Evolutionary conservation across 2,113 vertebrate species (phyloP), one percentile per base, ranked within the genome.

Genomic region (Psettodes erumei): DNA sequence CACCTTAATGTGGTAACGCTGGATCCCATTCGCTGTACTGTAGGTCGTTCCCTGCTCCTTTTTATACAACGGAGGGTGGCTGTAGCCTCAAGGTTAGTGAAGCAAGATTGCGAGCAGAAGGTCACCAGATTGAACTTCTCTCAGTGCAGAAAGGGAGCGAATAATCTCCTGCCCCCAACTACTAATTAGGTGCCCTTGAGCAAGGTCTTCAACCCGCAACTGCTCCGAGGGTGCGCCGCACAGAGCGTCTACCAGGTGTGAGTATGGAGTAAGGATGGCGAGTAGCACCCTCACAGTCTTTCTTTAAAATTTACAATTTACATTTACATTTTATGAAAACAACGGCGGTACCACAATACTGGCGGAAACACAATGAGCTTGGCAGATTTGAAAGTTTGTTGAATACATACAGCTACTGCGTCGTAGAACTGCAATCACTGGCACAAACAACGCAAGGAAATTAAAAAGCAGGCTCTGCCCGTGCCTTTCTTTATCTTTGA

Each of bases 151-250:
- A 84, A 56, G 63, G 37, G 53, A 86, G 79, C 43, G 47, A 84
- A 82, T 82, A 77, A 88, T 87, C 89, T 82, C 58, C 68, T 85
- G 70, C 81, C 80, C 82, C 59, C 66, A 88, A 83, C 69, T 69
- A 78, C 69, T 89, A 88, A 89, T 88, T 87, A 86, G 84, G 71
- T 81, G 83, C 81, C 87, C 87, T 86, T 90, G 83, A 84, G 86
- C 86, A 82, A 89, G 84, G 81, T 87, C 81, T 50, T 71, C 69
- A 79, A 73, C 71, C 81, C 83, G 77, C 71, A 65, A 71, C 81
- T 77, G 72, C 23, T 87, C 59, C 67, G 58, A 40, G 50, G 61
- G 58, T 59, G 63, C 62, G 66, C 28, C 10, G 10, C 54, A 27
- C 35, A 51, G 71, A 82, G 69, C 69, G 42, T 67, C 64, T 88